These are phyloP conservation scores for Apodemus agrarius DNA, from an alignment of 2,797 vertebrate genomes.

Conservation along the genomic window DNA sequence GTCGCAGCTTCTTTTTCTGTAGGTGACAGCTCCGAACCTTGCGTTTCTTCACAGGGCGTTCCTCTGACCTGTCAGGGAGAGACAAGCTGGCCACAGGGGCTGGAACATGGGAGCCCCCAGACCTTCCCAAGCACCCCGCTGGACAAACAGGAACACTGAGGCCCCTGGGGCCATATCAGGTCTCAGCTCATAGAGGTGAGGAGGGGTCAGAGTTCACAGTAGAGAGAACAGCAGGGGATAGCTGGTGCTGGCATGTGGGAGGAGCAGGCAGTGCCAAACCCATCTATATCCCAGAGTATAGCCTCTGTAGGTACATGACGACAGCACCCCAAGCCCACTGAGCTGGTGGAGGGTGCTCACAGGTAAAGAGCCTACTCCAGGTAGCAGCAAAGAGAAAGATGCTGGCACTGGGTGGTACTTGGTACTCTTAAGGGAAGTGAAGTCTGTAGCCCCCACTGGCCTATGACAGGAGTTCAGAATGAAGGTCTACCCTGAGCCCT, in stretches of 20 bases:
- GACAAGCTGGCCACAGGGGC: fast-evolving
- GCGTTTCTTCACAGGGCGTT: conserved; percentile 90
- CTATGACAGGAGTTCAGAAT: neutral
- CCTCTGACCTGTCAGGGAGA: conserved; percentile 85
- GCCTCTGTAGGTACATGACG: neutral
- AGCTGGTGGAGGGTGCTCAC: neutral
- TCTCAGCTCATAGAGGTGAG: neutral
- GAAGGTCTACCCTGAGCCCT: neutral
- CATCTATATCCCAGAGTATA: fast-evolving
- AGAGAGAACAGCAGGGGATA: too few relatives aligned
- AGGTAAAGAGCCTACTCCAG: too few relatives aligned
- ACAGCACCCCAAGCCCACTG: neutral
- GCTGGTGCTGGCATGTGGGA: neutral
- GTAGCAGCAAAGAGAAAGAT: too few relatives aligned
- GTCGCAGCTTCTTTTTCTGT: conserved; percentile 93
- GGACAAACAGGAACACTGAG: neutral
- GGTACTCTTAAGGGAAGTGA: neutral
- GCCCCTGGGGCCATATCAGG: neutral
- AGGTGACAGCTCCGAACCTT: conserved; percentile 88
- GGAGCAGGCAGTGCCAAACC: neutral
- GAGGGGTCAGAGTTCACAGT: neutral
- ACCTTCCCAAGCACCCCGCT: fast-evolving
- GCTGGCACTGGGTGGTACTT: neutral
- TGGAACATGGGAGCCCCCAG: neutral
- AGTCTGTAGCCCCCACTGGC: neutral